A percentile compares a stretch with the other conserved stretches of the same genome.
phyloP scores from a whole-genome alignment of 1,140 invertebrate species.

The Monomorium pharaonis region DNA sequence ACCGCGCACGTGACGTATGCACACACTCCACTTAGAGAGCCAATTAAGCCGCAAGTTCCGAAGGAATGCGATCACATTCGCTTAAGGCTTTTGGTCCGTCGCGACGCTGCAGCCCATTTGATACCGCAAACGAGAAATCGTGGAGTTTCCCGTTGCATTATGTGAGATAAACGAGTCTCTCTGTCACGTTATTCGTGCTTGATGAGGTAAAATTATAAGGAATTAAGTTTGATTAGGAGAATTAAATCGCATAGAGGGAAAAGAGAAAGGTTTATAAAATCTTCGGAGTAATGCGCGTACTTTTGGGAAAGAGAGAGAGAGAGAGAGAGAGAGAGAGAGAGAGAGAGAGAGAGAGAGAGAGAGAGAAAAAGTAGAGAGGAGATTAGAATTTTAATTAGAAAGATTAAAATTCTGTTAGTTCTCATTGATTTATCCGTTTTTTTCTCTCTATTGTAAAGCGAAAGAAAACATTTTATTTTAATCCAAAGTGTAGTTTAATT shows the following conservation, averaged over 20 bases:
- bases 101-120: background rate
- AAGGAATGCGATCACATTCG: constrained; percentile 1
- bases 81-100: background rate
- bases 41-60: constrained; percentile 25
- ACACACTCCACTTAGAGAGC: constrained; percentile 30
- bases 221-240: background rate
- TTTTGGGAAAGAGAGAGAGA: background rate
- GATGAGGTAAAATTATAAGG: background rate
- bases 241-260: background rate
- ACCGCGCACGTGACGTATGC: constrained; percentile 26
- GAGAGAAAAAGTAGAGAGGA: too few relatives aligned
- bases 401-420: background rate
- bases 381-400: background rate
- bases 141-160: background rate
- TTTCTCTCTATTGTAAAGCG: background rate
- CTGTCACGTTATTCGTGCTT: background rate
- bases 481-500: background rate
- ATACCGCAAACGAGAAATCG: background rate
- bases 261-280: background rate
- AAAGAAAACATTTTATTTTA: background rate
- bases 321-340: background rate
- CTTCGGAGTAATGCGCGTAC: background rate
- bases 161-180: background rate
- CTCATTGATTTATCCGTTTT: background rate
- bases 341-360: background rate